A percentile compares a stretch with the other conserved stretches of the same genome.
Evolutionary conservation across 2,797 vertebrate species (phyloP).

Genomic region (Hyperoplus lanceolatus): DNA sequence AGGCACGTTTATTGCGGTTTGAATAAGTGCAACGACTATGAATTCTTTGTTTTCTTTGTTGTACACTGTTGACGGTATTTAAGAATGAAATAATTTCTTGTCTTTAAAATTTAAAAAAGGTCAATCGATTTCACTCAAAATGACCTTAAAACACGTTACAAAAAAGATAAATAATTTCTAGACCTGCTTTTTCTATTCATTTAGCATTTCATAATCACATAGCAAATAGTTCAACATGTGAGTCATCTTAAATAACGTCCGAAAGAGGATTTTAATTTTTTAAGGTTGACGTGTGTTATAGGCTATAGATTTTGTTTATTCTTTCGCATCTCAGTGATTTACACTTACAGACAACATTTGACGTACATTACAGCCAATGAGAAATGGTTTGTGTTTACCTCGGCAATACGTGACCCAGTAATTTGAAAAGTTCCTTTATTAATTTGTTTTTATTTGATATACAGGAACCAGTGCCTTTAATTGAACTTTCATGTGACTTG

Average conservation of each 20-base stretch:
- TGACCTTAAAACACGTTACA: background rate
- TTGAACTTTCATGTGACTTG: conserved; percentile 74
- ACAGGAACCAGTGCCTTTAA: conserved; percentile 18
- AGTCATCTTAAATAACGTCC: background rate
- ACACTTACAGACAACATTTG: background rate
- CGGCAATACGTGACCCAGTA: too few species aligned
- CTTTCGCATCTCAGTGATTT: background rate
- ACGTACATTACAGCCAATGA: background rate
- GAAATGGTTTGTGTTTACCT: background rate
- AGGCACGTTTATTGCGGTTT: conserved; percentile 22
- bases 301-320: background rate
- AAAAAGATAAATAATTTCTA: background rate
- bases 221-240: background rate
- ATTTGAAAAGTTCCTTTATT: background rate
- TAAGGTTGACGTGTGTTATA: background rate
- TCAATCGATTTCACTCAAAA: background rate
- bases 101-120: background rate
- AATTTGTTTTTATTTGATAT: background rate
- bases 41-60: background rate
- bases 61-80: too few species aligned
- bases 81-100: background rate
- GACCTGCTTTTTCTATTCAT: background rate
- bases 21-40: background rate
- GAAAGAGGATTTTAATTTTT: background rate
- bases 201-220: background rate